phyloP scores from a whole-genome alignment of 1,140 invertebrate genomes.

The Drosophila tsacasi region DNA sequence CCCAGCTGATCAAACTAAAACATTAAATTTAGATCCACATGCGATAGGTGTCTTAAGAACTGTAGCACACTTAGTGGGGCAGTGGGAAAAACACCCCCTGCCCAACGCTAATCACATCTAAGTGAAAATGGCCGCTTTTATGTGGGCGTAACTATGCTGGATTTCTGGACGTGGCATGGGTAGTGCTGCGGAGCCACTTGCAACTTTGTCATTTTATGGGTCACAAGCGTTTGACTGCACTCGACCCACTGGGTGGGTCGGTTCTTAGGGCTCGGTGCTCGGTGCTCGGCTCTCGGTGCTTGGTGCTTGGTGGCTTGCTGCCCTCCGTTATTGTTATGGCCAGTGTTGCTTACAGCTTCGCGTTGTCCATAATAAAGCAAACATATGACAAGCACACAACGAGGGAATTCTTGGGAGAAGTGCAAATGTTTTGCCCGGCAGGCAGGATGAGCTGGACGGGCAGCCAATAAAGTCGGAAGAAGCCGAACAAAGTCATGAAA shows the following conservation, averaged over 20 bases:
- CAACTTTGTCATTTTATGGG: slow-evolving; percentile 78
- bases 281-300: not conserved
- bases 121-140: slow-evolving; percentile 50
- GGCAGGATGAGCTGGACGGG: slow-evolving; percentile 44
- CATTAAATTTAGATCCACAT: not conserved
- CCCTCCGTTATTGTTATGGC: slow-evolving; percentile 75
- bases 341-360: slow-evolving; percentile 68
- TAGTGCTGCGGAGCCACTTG: slow-evolving; percentile 32
- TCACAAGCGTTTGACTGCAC: slow-evolving; percentile 73
- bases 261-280: not conserved
- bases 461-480: slow-evolving; percentile 74
- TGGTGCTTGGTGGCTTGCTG: slow-evolving; percentile 36
- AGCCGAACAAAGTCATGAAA: slow-evolving; percentile 78
- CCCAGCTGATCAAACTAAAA: not conserved
- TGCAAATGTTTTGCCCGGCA: slow-evolving; percentile 57
- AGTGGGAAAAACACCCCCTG: not conserved
- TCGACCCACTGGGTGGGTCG: slow-evolving; percentile 8
- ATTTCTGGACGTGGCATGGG: slow-evolving; percentile 33
- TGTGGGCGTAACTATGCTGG: slow-evolving; percentile 41
- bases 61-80: slow-evolving; percentile 16
- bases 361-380: slow-evolving; percentile 77
- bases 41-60: slow-evolving; percentile 1
- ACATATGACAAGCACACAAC: slow-evolving; percentile 65
- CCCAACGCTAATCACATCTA: slow-evolving; percentile 23
- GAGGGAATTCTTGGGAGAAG: slow-evolving; percentile 42